A percentile compares a stretch with the other conserved stretches of the same genome.
These are phyloP conservation scores for Tachina grossa DNA, from an alignment of 2,888 invertebrate species.

Conservation along the genomic window DNA sequence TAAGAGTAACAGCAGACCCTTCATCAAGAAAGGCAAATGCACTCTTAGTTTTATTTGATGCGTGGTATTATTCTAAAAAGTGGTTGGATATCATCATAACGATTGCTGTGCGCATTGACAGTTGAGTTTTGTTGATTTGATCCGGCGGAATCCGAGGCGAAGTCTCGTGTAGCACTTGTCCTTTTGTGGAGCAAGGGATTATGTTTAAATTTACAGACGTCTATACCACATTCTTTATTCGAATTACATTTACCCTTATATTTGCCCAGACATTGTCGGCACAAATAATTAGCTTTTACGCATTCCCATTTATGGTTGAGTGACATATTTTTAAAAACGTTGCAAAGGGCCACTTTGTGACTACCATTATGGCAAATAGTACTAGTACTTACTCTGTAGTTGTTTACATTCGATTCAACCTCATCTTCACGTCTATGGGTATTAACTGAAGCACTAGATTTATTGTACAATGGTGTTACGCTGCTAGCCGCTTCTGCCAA, in stretches of 20 bases:
- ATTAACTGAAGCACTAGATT: too few species aligned
- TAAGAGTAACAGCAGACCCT: constrained; percentile 53
- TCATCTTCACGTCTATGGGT: background rate
- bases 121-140: constrained; percentile 1
- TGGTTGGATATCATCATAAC: constrained; percentile 24
- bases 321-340: constrained; percentile 31
- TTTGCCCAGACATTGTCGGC: constrained; percentile 44
- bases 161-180: background rate
- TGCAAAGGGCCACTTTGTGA: constrained; percentile 42
- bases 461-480: background rate
- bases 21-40: constrained; percentile 29
- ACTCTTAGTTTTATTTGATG: constrained; percentile 10
- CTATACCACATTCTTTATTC: constrained; percentile 46
- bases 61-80: constrained; percentile 46
- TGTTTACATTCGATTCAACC: background rate
- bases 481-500: constrained; percentile 40
- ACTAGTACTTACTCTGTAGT: constrained; percentile 13
- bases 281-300: constrained; percentile 44
- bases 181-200: constrained; percentile 4
- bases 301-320: constrained; percentile 42
- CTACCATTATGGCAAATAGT: constrained; percentile 9
- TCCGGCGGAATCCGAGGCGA: background rate
- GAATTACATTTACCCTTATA: constrained; percentile 42
- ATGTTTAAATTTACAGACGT: constrained; percentile 34
- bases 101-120: constrained; percentile 19